phyloP scores from a whole-genome alignment of 2,888 invertebrate species.

The Pristionchus mayeri region DNA sequence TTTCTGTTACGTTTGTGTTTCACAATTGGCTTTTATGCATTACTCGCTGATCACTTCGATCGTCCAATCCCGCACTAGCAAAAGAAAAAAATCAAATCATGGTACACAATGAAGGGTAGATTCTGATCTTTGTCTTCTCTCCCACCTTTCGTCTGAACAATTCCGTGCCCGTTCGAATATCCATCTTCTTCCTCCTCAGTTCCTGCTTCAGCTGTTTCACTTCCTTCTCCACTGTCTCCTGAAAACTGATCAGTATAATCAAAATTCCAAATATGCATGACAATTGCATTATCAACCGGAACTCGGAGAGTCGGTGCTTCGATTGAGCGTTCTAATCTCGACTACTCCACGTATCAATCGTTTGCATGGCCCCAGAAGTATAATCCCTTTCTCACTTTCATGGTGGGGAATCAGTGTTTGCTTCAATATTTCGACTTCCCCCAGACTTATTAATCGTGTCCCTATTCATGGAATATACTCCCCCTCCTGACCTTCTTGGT shows the following conservation, averaged over 20 bases:
- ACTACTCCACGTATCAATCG: too few relatives aligned
- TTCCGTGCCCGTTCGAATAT: conserved; percentile 13
- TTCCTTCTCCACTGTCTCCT: not conserved
- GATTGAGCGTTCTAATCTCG: too few relatives aligned
- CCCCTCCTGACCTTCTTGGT: not conserved
- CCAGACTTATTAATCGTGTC: not conserved
- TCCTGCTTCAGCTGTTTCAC: not conserved
- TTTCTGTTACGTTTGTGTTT: not conserved
- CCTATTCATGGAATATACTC: not conserved
- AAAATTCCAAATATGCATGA: too few relatives aligned
- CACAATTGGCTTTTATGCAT: not conserved
- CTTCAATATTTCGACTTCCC: too few relatives aligned
- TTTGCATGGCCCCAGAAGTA: too few relatives aligned
- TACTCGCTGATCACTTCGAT: not conserved
- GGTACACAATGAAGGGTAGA: not conserved
- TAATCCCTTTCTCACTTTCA: too few relatives aligned
- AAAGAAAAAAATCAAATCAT: not conserved
- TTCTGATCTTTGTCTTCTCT: not conserved
- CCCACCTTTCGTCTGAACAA: conserved; percentile 16
- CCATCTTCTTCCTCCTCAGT: conserved; percentile 8
- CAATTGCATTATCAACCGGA: too few relatives aligned
- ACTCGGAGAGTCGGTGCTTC: too few relatives aligned
- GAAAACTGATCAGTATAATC: too few relatives aligned
- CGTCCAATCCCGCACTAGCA: too few relatives aligned
- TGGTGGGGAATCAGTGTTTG: too few relatives aligned